These are phyloP conservation scores for Synodontis membranacea DNA, from an alignment of 2,113 vertebrate genomes.

Conservation along the genomic window DNA sequence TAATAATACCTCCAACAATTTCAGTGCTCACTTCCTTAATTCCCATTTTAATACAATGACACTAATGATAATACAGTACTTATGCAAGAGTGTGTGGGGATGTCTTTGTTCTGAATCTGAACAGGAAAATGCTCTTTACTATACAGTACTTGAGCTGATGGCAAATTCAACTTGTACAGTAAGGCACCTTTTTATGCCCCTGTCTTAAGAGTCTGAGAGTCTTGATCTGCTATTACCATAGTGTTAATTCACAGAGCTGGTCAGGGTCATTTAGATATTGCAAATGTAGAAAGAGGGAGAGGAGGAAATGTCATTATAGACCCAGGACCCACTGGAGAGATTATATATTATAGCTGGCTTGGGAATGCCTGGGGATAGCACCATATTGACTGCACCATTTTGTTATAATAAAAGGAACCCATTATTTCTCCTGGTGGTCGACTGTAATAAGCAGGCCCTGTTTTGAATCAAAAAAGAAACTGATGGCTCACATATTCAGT, in stretches of 20 bases:
- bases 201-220: background rate
- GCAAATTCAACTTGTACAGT: slow-evolving; percentile 15
- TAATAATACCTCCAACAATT: slow-evolving; percentile 22
- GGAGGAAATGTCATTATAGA: background rate
- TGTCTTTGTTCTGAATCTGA: background rate
- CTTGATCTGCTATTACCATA: background rate
- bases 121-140: slow-evolving; percentile 48
- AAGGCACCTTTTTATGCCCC: background rate
- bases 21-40: background rate
- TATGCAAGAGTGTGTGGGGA: background rate
- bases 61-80: background rate
- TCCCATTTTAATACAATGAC: slow-evolving; percentile 2
- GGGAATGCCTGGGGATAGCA: background rate
- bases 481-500: background rate
- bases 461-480: background rate
- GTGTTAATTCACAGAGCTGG: background rate
- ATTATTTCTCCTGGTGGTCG: background rate
- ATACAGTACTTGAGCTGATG: slow-evolving; percentile 41
- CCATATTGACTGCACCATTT: background rate
- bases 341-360: background rate
- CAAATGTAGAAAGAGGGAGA: background rate
- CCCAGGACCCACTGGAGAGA: background rate
- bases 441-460: background rate
- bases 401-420: background rate
- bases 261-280: background rate